Evolutionary conservation across 1,140 invertebrate genomes (phyloP), one percentile per base, ranked within the genome.

Genomic region (Elysia chlorotica): DNA sequence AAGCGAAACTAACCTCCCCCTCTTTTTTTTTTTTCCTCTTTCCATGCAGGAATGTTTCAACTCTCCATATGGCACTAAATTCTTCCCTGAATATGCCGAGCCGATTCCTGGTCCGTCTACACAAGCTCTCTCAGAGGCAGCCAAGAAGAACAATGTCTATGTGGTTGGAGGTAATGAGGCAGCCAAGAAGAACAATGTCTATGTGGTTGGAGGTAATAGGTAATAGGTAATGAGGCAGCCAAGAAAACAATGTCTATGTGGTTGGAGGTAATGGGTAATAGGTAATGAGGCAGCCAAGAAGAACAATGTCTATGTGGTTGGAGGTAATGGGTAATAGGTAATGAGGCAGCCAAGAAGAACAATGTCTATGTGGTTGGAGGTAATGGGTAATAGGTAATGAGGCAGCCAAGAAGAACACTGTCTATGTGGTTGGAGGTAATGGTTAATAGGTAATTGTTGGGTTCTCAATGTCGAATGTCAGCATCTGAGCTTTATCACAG

Each of bases 1-100:
- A n/a, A n/a, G n/a, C n/a, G n/a, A n/a, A n/a, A n/a, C n/a, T n/a
- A n/a, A n/a, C n/a, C n/a, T n/a, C n/a, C n/a, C n/a, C n/a, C n/a
- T n/a, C n/a, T n/a, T n/a, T n/a, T n/a, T n/a, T n/a, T n/a, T n/a
- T n/a, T n/a, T n/a, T n/a, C n/a, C n/a, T n/a, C n/a, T n/a, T n/a
- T n/a, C n/a, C n/a, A 74, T 81, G n/a, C 68, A 88, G 84, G 96
- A 98, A 89, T 97, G 95, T 82, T 98, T 97, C 80, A 98, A 97
- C 88, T 95, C 93, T 35, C 95, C 96, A 0, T 98, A 97, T 88
- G 96, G 96, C 74, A 94, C 94, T 36, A 92, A 92, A 79, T 93
- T 93, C 83, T 97, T 98, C 84, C 84, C 90, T 1, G 90, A 96
- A 81, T 97, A 97, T 88, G 93, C 96, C 0, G 96, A 98, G 87